Percentiles rank a stretch among this genome's conserved stretches.
phyloP scores from a whole-genome alignment of 2,888 invertebrate genomes.

The Nemotelus nigrinus region DNA sequence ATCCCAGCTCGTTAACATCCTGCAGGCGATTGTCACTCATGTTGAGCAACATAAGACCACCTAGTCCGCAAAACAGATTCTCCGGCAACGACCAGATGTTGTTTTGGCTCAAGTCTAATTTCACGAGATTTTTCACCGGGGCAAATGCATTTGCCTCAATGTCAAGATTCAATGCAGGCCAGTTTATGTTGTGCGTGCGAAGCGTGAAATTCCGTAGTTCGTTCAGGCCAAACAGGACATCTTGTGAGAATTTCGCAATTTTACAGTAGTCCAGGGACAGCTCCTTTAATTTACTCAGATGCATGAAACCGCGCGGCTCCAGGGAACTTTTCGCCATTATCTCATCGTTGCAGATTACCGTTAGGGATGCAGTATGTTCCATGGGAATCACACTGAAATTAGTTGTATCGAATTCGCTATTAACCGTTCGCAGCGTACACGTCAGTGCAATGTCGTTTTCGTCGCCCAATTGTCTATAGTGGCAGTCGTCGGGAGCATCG shows the following conservation, averaged over 20 bases:
- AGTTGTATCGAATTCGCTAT: slow-evolving; percentile 87
- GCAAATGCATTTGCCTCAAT: slow-evolving; percentile 82
- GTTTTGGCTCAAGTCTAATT: slow-evolving; percentile 85
- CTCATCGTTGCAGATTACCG: slow-evolving; percentile 81
- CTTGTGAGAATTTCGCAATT: slow-evolving; percentile 82
- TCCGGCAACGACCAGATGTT: slow-evolving; percentile 91
- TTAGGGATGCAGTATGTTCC: slow-evolving; percentile 81
- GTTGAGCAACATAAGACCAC: slow-evolving; percentile 82
- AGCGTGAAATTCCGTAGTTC: slow-evolving; percentile 87
- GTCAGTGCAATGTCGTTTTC: slow-evolving; percentile 79
- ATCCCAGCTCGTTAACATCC: slow-evolving; percentile 87
- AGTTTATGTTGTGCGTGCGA: slow-evolving; percentile 83
- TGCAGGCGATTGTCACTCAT: slow-evolving; percentile 88
- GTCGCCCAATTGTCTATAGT: slow-evolving; percentile 57
- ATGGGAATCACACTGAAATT: slow-evolving; percentile 88
- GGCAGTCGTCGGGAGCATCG: slow-evolving; percentile 87
- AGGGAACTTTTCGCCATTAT: slow-evolving; percentile 82
- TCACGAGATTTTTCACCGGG: slow-evolving; percentile 80
- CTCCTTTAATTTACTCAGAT: slow-evolving; percentile 81
- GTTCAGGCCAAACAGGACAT: slow-evolving; percentile 80
- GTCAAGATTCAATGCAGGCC: slow-evolving; percentile 86
- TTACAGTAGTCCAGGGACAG: slow-evolving; percentile 88
- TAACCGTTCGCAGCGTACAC: slow-evolving; percentile 83
- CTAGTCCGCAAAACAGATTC: slow-evolving; percentile 83
- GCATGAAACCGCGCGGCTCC: slow-evolving; percentile 80